Evolutionary conservation across 2,797 vertebrate species (phyloP).

Genomic region (Xerus rutilus): DNA sequence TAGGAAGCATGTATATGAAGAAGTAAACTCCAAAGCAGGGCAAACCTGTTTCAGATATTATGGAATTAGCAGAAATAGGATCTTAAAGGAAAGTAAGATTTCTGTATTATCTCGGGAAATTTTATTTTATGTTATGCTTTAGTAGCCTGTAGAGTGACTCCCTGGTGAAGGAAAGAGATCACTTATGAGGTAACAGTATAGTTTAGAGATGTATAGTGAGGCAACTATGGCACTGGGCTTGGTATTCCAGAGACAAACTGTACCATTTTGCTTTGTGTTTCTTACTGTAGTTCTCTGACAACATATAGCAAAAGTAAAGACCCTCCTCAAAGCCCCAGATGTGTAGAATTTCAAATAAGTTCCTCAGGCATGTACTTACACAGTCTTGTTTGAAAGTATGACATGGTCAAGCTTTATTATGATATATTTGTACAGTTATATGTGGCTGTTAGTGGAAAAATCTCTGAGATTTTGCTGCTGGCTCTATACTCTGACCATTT

Average conservation of each 20-base stretch:
- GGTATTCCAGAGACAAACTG: background rate
- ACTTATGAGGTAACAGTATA: background rate
- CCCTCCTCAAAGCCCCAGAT: background rate
- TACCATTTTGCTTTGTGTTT: background rate
- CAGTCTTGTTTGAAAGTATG: background rate
- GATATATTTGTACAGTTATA: background rate
- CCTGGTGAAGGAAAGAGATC: background rate
- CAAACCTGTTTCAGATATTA: background rate
- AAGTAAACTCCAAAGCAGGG: background rate
- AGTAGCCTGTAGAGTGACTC: background rate
- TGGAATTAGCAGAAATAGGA: background rate
- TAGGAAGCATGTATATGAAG: background rate
- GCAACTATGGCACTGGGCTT: no score
- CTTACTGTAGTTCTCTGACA: background rate
- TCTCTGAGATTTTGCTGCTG: background rate
- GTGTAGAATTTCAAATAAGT: background rate
- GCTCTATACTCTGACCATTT: background rate
- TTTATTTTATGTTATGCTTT: background rate
- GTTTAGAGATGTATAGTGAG: background rate
- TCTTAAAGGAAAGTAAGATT: conserved; percentile 8
- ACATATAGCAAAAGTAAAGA: background rate
- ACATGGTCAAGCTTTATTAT: background rate
- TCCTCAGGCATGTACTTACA: background rate
- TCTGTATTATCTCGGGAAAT: background rate
- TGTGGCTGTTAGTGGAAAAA: background rate